Base-by-base conservation (phyloP, 2,888 invertebrate genomes). In the Epirrhoe alternata region DNA sequence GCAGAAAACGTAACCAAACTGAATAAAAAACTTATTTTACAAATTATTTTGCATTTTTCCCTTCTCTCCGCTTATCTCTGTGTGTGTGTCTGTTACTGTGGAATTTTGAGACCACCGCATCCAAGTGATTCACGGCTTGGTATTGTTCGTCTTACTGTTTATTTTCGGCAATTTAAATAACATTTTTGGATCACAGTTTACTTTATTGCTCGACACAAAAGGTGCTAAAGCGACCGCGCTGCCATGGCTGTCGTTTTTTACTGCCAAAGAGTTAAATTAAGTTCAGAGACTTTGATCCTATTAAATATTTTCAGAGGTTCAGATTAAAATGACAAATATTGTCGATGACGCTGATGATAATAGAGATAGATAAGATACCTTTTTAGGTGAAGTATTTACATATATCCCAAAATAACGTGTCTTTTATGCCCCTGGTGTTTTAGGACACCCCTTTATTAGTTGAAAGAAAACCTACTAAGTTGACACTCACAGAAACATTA, bases 51-150 rank as follows among this genome's bases (percentile, higher is more conserved):
- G 24, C 3, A 24, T 42, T 12, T 10, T 12, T 3, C 12, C 12
- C 10, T 42, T 42, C 4, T 12, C 38, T 42, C 38, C 38, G 38
- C 38, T 10, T 42, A 10, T 42, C 38, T 2, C 7, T 33, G 33
- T 4, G 66, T 72, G n/a, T n/a, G n/a, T n/a, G n/a, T n/a, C n/a
- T n/a, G n/a, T n/a, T n/a, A n/a, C n/a, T 57, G 73, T 67, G 79
- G 78, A 79, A 78, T 80, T 70, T 70, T 38, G 67, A 71, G 63
- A 69, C 66, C 57, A 55, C 61, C 54, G 47, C 52, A 55, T 55
- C 63, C 31, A 12, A 55, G 64, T 77, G 80, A 81, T 78, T 79
- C 77, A 80, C 74, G 66, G 56, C 12, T 62, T 52, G 30, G 70
- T 70, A 75, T 77, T 73, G 74, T 74, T 64, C 61, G 62, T 57